Evolutionary conservation across 2,888 invertebrate species (phyloP).

Genomic region (Galeopsomyia nigrocyanea): DNA sequence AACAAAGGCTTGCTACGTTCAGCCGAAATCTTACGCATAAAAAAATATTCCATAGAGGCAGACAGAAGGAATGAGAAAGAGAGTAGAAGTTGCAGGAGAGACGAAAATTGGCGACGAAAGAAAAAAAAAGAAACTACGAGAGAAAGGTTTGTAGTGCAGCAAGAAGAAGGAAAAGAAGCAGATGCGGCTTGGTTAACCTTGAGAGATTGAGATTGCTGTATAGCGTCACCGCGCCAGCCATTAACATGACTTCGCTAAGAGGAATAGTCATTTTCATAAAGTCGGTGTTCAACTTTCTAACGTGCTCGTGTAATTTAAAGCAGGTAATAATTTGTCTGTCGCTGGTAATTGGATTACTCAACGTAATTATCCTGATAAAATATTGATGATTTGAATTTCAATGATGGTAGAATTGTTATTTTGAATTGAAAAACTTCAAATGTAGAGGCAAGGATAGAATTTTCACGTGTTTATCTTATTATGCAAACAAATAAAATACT

Average conservation of each 20-base stretch:
- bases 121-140: neutral
- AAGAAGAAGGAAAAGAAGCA: neutral
- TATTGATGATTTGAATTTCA: no score
- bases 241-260: neutral
- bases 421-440: no score
- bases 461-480: no score
- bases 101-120: conserved; percentile 7
- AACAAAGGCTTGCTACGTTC: no score
- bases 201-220: neutral
- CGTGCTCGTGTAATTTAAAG: conserved; percentile 10
- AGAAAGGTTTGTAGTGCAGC: neutral
- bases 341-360: no score
- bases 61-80: neutral
- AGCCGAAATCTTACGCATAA: neutral
- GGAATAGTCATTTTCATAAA: neutral
- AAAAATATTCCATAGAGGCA: neutral
- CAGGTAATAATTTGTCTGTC: no score
- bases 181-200: conserved; percentile 9
- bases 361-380: no score
- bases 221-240: conserved; percentile 7
- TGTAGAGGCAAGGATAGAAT: no score
- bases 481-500: no score
- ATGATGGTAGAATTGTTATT: no score
- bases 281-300: conserved; percentile 5
- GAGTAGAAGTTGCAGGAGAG: conserved; percentile 6